Percentiles rank a stretch among this genome's conserved stretches.
Evolutionary conservation across 2,888 invertebrate species (phyloP).

Genomic region (Cataglyphis albicans): DNA sequence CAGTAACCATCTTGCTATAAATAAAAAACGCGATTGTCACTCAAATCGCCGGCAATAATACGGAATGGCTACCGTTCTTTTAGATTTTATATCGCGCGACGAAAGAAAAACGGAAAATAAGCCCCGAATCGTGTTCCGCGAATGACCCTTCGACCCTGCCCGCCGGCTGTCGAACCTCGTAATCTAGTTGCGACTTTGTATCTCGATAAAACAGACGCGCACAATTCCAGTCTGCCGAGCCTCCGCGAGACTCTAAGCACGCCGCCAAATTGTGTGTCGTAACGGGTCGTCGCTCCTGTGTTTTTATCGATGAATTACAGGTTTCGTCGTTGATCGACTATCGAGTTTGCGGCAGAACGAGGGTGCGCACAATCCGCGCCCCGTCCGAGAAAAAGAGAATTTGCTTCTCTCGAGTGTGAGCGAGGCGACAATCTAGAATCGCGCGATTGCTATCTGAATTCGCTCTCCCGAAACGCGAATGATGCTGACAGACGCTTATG

Average conservation of each 20-base stretch:
- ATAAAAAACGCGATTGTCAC: conserved; percentile 38
- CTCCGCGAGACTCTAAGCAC: conserved; percentile 21
- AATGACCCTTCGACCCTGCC: conserved; percentile 66
- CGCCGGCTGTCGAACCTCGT: conserved; percentile 64
- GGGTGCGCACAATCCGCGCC: not conserved
- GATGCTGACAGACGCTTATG: conserved; percentile 41
- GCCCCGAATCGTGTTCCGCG: conserved; percentile 50
- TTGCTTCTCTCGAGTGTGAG: not conserved
- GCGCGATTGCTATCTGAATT: not conserved
- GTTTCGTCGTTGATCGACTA: conserved; percentile 2
- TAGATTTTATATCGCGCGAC: conserved; percentile 64
- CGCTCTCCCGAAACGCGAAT: not conserved
- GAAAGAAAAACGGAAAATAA: conserved; percentile 37
- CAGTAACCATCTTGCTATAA: conserved; percentile 1
- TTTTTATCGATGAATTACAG: conserved; percentile 11
- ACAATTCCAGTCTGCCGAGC: not conserved
- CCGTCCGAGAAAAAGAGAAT: not conserved
- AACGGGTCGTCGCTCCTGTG: not conserved
- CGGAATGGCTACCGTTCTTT: conserved; percentile 70
- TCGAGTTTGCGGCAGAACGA: not conserved
- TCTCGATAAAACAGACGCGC: conserved; percentile 1
- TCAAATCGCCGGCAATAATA: conserved; percentile 66
- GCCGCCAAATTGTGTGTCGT: conserved; percentile 12
- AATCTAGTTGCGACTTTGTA: conserved; percentile 67
- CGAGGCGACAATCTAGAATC: not conserved